These are phyloP conservation scores for Babyrousa celebensis DNA, from an alignment of 2,797 vertebrate species.

Conservation along the genomic window DNA sequence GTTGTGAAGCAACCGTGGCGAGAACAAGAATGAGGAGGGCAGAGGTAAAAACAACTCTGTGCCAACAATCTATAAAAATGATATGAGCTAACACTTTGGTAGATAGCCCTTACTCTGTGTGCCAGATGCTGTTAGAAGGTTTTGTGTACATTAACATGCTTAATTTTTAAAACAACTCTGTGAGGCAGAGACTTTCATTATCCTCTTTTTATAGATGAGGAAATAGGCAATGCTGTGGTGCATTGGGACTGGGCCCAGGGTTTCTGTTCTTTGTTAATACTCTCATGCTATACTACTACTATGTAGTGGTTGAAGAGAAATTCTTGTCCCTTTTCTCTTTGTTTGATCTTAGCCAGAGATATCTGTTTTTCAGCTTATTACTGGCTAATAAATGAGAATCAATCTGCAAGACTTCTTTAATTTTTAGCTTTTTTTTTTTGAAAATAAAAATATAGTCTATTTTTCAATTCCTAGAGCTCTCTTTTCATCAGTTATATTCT, in stretches of 20 bases:
- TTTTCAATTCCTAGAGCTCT: not conserved
- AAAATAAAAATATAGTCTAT: slow-evolving; percentile 46
- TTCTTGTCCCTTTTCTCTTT: not conserved
- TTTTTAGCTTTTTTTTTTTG: not conserved
- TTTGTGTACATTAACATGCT: not conserved
- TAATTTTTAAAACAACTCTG: not conserved
- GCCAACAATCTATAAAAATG: not conserved
- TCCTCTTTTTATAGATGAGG: not conserved
- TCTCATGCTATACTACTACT: rapidly evolving
- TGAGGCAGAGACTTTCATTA: not conserved
- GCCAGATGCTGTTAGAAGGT: not conserved
- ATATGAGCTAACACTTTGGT: not conserved
- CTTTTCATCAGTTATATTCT: not conserved
- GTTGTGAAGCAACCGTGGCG: not conserved
- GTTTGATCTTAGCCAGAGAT: not conserved
- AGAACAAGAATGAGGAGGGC: not conserved
- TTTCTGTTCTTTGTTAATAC: not conserved
- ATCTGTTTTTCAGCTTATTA: not conserved
- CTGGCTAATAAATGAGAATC: not conserved
- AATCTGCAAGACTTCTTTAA: not conserved
- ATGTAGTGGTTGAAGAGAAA: not conserved
- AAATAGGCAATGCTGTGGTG: not conserved
- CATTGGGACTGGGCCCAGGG: not conserved
- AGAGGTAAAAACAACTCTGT: not conserved
- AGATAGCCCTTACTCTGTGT: not conserved